Conservation (phyloP, 2,113 vertebrate species). For the Natator depressus region DNA sequence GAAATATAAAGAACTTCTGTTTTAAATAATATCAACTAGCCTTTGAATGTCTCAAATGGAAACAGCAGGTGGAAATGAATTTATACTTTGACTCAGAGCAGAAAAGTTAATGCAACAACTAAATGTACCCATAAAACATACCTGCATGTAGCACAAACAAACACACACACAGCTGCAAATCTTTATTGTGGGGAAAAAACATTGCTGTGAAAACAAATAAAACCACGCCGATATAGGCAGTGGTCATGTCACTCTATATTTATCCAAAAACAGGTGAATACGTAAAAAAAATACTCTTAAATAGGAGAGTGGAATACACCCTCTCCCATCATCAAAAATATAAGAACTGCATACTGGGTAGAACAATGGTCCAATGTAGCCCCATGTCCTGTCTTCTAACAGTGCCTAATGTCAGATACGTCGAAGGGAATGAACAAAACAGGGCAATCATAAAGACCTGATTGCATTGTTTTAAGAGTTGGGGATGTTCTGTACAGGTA, state of each 20-base stretch:
- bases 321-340: background rate
- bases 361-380: background rate
- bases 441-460: background rate
- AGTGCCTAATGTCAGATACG: background rate
- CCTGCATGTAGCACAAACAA: background rate
- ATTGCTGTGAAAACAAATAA: background rate
- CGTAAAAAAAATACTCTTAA: background rate
- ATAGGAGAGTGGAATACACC: background rate
- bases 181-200: background rate
- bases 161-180: background rate
- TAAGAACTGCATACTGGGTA: background rate
- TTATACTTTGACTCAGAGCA: background rate
- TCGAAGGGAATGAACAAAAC: background rate
- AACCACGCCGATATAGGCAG: background rate
- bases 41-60: background rate
- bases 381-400: background rate
- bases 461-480: background rate
- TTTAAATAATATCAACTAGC: constrained; percentile 17
- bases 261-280: background rate
- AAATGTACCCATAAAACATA: background rate
- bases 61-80: background rate
- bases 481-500: background rate
- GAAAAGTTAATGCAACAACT: background rate
- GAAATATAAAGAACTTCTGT: background rate
- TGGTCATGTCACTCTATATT: background rate